These are phyloP conservation scores for Charina bottae DNA, from an alignment of 2,113 vertebrate genomes.

Conservation along the genomic window DNA sequence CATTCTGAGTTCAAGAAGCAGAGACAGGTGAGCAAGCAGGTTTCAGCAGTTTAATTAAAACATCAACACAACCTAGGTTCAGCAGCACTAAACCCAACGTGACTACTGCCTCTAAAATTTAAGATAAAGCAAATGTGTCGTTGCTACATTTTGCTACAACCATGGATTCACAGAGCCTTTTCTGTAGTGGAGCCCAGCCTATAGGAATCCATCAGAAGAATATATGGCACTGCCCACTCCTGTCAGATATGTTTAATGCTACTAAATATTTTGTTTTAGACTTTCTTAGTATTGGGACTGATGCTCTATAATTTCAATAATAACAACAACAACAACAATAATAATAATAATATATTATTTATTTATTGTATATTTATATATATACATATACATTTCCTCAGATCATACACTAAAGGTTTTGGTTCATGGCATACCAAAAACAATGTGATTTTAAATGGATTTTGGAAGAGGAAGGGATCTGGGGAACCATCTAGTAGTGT, in stretches of 20 bases:
- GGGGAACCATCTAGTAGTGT: conserved; percentile 9
- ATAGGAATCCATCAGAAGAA: background rate
- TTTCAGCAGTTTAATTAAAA: background rate
- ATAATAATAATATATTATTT: too few species aligned
- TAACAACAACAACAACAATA: too few species aligned
- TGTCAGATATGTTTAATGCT: background rate
- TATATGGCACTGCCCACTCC: too few species aligned
- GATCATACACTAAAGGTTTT: background rate
- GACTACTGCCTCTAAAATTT: background rate
- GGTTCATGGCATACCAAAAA: background rate
- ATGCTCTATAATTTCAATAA: background rate
- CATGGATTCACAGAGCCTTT: background rate
- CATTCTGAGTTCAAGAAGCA: background rate
- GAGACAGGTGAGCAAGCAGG: background rate
- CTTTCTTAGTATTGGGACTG: background rate
- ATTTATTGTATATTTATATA: too few species aligned
- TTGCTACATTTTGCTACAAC: background rate
- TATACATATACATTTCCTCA: too few species aligned
- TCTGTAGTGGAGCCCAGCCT: background rate
- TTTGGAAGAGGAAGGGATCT: background rate
- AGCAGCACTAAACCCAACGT: background rate
- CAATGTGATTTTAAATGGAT: background rate
- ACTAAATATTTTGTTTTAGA: background rate
- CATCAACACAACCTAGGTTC: background rate
- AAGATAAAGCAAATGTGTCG: background rate